Conservation (phyloP, 2,797 vertebrate genomes). For the Thaleichthys pacificus region DNA sequence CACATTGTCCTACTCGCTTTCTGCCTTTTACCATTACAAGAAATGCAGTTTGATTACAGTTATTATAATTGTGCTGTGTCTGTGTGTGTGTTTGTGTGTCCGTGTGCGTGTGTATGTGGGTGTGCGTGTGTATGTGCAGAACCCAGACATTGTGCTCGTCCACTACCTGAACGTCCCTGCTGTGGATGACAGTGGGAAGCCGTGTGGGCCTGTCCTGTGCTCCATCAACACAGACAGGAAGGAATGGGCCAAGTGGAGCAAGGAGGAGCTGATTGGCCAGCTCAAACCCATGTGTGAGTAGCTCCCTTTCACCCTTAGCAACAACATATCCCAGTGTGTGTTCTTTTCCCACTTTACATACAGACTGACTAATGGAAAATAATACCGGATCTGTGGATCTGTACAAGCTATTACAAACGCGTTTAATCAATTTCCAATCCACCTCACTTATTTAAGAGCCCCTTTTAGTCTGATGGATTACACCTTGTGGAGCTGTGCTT, state of each 20-base stretch:
- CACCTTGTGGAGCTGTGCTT: neutral
- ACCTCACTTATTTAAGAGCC: neutral
- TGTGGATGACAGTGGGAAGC: slow-evolving; percentile 96
- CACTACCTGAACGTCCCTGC: slow-evolving; percentile 98
- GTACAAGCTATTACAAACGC: neutral
- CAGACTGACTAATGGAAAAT: neutral
- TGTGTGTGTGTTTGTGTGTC: slow-evolving; percentile 19
- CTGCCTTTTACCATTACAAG: neutral
- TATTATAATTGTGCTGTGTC: slow-evolving; percentile 19
- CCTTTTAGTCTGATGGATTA: neutral
- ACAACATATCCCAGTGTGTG: neutral
- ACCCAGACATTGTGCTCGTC: slow-evolving; percentile 97
- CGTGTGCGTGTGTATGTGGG: slow-evolving; percentile 14
- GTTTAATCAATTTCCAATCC: neutral
- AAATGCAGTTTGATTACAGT: slow-evolving; percentile 2
- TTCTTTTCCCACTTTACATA: neutral
- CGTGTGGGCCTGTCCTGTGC: slow-evolving; percentile 93
- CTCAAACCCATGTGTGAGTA: slow-evolving; percentile 94
- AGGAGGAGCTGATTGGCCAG: slow-evolving; percentile 96
- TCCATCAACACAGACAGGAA: slow-evolving; percentile 98
- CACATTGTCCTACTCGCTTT: neutral
- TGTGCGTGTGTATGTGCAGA: slow-evolving; percentile 69
- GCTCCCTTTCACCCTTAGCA: neutral
- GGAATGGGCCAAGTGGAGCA: slow-evolving; percentile 98
- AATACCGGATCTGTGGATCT: neutral